Percentiles rank a stretch among this genome's conserved stretches.
Evolutionary conservation across 1,140 invertebrate species (phyloP).

Genomic region (Neotoxoptera formosana): DNA sequence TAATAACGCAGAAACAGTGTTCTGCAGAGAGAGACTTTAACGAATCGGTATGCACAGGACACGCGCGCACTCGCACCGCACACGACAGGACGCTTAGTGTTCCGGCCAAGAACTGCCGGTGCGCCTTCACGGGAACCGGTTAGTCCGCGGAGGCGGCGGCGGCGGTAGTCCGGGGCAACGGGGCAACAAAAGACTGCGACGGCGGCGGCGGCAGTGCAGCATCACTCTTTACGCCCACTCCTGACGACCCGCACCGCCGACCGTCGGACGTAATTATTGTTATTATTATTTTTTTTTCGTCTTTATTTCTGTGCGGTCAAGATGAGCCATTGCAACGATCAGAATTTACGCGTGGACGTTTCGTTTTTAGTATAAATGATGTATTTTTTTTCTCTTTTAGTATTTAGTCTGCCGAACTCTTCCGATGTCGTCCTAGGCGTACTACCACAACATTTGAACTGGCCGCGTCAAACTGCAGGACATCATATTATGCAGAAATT

Average conservation of each 20-base stretch:
- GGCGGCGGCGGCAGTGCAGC: not conserved
- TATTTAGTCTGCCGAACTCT: not conserved
- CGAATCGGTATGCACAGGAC: not conserved
- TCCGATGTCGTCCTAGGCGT: too few species aligned
- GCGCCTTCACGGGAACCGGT: constrained; percentile 49
- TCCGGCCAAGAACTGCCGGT: constrained; percentile 56
- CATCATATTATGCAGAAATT: not conserved
- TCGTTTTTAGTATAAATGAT: not conserved
- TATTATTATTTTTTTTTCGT: constrained; percentile 3
- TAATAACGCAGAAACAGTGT: not conserved
- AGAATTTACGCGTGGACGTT: not conserved
- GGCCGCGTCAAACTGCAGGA: not conserved
- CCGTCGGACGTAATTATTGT: constrained; percentile 37
- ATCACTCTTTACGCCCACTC: constrained; percentile 44
- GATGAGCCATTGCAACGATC: not conserved
- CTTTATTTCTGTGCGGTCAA: not conserved
- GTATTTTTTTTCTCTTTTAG: not conserved
- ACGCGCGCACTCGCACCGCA: constrained; percentile 33
- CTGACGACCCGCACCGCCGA: constrained; percentile 4
- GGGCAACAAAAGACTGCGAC: constrained; percentile 44
- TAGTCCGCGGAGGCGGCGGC: not conserved
- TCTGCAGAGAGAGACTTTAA: not conserved
- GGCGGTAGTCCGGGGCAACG: constrained; percentile 53
- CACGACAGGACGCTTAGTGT: constrained; percentile 47
- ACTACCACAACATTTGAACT: not conserved